Conservation (phyloP, 2,888 invertebrate species). For the Clivina fossor region DNA sequence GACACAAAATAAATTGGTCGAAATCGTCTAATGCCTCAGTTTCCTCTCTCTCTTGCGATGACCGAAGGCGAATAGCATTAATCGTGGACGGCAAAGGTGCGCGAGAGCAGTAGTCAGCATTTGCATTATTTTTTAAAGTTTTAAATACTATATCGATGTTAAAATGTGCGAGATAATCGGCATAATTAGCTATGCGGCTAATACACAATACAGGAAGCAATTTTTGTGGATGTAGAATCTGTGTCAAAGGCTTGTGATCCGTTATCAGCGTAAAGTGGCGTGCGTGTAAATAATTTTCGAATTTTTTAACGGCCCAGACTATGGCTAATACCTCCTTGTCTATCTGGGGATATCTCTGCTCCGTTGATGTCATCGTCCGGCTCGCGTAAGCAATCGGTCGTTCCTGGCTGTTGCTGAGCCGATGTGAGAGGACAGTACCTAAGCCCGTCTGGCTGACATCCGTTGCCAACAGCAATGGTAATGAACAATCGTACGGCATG, state of each 20-base stretch:
- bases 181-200: slow-evolving; percentile 37
- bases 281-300: slow-evolving; percentile 35
- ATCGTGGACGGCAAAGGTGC: not conserved
- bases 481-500: not conserved
- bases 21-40: slow-evolving; percentile 15
- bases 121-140: slow-evolving; percentile 23
- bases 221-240: slow-evolving; percentile 37
- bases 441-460: slow-evolving; percentile 30
- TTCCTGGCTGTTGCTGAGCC: slow-evolving; percentile 18
- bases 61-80: too few species aligned
- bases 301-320: slow-evolving; percentile 32
- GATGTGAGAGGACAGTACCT: slow-evolving; percentile 35
- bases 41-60: slow-evolving; percentile 19
- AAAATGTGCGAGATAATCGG: slow-evolving; percentile 32
- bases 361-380: slow-evolving; percentile 34
- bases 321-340: slow-evolving; percentile 37
- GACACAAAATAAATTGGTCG: slow-evolving; percentile 17
- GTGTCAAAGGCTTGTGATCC: slow-evolving; percentile 37
- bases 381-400: slow-evolving; percentile 31
- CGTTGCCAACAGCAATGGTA: slow-evolving; percentile 4
- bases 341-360: slow-evolving; percentile 34
- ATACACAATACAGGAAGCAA: slow-evolving; percentile 36
- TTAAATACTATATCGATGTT: slow-evolving; percentile 25
- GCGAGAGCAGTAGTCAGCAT: slow-evolving; percentile 33
- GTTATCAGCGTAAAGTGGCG: slow-evolving; percentile 36